Evolutionary conservation across 2,797 vertebrate species (phyloP), one percentile per base, ranked within the genome.

Genomic region (Tolypeutes matacus): DNA sequence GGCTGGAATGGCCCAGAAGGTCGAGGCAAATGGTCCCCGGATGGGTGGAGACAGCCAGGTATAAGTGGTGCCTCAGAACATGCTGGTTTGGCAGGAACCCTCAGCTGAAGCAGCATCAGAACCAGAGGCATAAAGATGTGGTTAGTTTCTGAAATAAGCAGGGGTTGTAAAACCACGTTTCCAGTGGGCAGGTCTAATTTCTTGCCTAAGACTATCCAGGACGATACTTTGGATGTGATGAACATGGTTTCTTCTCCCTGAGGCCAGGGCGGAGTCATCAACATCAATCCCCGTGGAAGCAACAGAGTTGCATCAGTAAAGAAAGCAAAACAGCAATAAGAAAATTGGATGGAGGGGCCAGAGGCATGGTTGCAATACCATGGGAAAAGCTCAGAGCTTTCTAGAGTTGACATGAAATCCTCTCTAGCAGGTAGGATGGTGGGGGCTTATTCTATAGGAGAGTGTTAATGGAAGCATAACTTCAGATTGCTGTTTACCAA

Each of bases 211-310:
- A 49, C 0, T 29, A 42, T 12, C 3, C n/a, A 69, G 0, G 0
- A 4, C 51, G 64, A 42, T 2, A 5, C 39, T 53, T 5, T 60
- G 25, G 31, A 78, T 11, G 29, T 8, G 4, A 73, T 18, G 42
- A 77, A 60, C 69, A 36, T 27, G 34, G 13, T 1, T 1, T 67
- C 29, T 93, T 51, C 21, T 89, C 18, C 9, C n/a, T 2, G 60
- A 36, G 13, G 0, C 15, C 2, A 3, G 12, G 3, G 6, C 39
- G 70, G n/a, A 20, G 42, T 27, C 17, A 10, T 3, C 9, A 39
- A 12, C 18, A 21, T 56, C 29, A 7, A 3, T 8, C 34, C 18
- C 83, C n/a, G 1, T 5, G 18, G 23, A 88, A 64, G 23, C 34
- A 72, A 31, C 21, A 13, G 69, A 67, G 49, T 4, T 34, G 9